Evolutionary conservation across 2,113 vertebrate species (phyloP).

Genomic region (Ochotona curzoniae): DNA sequence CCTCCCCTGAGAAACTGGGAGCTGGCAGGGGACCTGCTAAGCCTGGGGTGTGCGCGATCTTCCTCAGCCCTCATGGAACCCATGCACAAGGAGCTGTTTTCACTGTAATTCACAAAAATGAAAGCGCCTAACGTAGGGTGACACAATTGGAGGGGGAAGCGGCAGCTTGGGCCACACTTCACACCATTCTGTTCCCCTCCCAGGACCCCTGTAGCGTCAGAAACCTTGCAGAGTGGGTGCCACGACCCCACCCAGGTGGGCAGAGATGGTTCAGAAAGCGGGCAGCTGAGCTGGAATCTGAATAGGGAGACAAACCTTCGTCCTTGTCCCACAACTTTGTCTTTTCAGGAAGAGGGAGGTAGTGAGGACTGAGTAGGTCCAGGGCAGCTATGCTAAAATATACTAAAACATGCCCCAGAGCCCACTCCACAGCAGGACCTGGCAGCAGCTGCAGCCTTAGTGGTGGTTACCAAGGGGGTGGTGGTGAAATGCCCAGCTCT

Average conservation of each 20-base stretch:
- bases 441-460: background rate
- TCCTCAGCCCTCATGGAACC: background rate
- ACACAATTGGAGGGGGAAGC: background rate
- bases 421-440: background rate
- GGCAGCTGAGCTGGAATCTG: background rate
- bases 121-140: background rate
- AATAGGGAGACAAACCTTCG: background rate
- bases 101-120: background rate
- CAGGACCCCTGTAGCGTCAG: background rate
- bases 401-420: too few species aligned
- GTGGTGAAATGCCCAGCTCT: slow-evolving; percentile 10
- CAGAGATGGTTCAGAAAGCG: background rate
- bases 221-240: background rate
- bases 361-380: background rate
- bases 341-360: rapidly evolving
- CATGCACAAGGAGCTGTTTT: too few species aligned
- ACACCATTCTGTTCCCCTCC: too few species aligned
- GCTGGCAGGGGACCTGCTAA: background rate
- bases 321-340: background rate
- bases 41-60: too few species aligned
- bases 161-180: background rate
- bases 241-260: background rate
- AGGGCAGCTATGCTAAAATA: background rate
- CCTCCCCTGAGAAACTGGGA: too few species aligned
- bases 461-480: rapidly evolving